Evolutionary conservation across 2,797 vertebrate genomes (phyloP), one percentile per base, ranked within the genome.

Genomic region (Peromyscus aztecus): DNA sequence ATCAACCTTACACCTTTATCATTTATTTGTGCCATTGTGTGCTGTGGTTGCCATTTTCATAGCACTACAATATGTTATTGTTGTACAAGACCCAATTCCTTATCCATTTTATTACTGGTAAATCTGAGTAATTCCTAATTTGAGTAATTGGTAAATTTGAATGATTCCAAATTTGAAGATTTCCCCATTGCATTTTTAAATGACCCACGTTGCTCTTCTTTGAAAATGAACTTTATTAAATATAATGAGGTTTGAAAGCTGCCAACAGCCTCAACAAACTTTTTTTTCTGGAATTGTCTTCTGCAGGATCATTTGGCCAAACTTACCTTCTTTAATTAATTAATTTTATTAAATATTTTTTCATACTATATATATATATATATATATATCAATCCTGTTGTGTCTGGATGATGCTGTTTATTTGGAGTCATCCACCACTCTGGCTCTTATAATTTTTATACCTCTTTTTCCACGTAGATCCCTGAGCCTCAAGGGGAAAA

Each of bases 281-380:
- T 37, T 96, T 61, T 61, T 49, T 55, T 67, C 37, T 59, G 76
- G 76, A 91, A 86, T 77, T 29, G 16, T 81, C 46, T 90, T 90
- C 14, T 92, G 3, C 65, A 24, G 67, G 81, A 4, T 89, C 34
- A 52, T 85, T 78, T 69, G n/a, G 31, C 40, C 67, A 92, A 77
- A 94, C 9, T 67, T 80, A 89, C 6, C 12, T 46, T 46, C 40
- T 46, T 83, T 63, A 46, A 12, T 63, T 84, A 65, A 65, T 19
- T 61, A 12, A 21, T 46, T 34, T 43, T 29, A 65, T 34, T 65
- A 2, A 63, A 2, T 83, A 34, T 13, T 43, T 43, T 43, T 43
- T 5, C 3, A 43, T 43, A 43, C n/a, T 43, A 43, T 43, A 43
- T 43, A 43, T 43, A 43, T 43, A 43, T 43, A 43, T 43, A 43